These are phyloP conservation scores for Sylvia atricapilla DNA, from an alignment of 2,113 vertebrate species.

Conservation along the genomic window DNA sequence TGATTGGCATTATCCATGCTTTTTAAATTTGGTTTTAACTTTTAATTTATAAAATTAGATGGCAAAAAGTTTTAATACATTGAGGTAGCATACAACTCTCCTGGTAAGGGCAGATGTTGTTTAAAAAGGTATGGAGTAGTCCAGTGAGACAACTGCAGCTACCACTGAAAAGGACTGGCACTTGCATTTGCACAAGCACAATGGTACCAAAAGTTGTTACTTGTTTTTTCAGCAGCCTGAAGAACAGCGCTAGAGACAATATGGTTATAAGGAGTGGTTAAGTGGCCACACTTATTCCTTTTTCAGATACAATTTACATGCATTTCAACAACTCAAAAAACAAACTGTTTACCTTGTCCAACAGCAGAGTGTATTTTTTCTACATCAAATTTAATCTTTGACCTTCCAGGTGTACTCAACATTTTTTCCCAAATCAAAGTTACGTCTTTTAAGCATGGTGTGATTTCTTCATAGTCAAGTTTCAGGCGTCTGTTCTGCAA, in stretches of 20 bases:
- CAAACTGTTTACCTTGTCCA: constrained; percentile 81
- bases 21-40: neutral
- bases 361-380: constrained; percentile 90
- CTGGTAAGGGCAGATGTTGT: neutral
- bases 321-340: neutral
- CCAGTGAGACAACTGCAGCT: neutral
- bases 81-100: neutral
- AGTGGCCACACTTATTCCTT: neutral
- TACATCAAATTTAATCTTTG: constrained; percentile 87
- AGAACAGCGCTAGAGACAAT: neutral
- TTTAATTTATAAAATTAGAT: neutral
- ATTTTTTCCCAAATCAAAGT: constrained; percentile 95
- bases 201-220: neutral
- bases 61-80: neutral
- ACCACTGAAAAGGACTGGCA: neutral
- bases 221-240: neutral
- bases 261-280: neutral
- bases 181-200: fast-evolving
- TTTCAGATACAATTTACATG: neutral
- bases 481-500: constrained; percentile 92
- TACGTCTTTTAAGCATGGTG: constrained; percentile 93
- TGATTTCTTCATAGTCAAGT: constrained; percentile 97
- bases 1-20: neutral
- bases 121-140: neutral
- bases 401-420: constrained; percentile 83